A percentile compares a stretch with the other conserved stretches of the same genome.
phyloP scores from a whole-genome alignment of 2,888 invertebrate species.

The Oscheius myriophilus region DNA sequence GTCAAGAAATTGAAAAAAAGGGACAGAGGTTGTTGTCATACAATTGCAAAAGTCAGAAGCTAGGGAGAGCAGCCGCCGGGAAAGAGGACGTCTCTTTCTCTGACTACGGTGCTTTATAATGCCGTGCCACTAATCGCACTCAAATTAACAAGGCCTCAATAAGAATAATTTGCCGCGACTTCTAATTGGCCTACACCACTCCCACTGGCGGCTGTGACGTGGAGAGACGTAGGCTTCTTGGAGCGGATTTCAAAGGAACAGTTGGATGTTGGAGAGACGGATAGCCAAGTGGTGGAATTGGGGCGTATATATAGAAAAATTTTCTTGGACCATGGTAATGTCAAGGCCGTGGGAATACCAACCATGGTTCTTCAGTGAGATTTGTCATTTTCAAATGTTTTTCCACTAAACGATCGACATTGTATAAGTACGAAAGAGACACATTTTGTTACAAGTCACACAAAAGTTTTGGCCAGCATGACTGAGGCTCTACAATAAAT shows the following conservation, averaged over 20 bases:
- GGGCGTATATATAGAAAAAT: no score
- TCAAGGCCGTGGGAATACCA: no score
- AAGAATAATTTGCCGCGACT: constrained; percentile 26
- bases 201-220: constrained; percentile 1
- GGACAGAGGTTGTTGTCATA: constrained; percentile 4
- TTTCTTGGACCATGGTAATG: not conserved
- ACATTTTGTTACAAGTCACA: no score
- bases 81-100: not conserved
- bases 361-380: no score
- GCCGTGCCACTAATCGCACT: constrained; percentile 13
- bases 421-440: no score
- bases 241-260: not conserved
- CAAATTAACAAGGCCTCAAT: constrained; percentile 19
- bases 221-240: not conserved
- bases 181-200: constrained; percentile 20
- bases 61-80: not conserved
- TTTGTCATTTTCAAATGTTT: no score
- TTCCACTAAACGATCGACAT: no score
- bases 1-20: not conserved
- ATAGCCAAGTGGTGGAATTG: no score
- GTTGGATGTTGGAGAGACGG: no score
- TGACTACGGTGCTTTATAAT: constrained; percentile 9
- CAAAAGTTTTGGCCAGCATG: no score
- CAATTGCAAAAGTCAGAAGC: not conserved
- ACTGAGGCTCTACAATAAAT: no score